Conservation (phyloP, 2,797 vertebrate species). For the Anabas testudineus region DNA sequence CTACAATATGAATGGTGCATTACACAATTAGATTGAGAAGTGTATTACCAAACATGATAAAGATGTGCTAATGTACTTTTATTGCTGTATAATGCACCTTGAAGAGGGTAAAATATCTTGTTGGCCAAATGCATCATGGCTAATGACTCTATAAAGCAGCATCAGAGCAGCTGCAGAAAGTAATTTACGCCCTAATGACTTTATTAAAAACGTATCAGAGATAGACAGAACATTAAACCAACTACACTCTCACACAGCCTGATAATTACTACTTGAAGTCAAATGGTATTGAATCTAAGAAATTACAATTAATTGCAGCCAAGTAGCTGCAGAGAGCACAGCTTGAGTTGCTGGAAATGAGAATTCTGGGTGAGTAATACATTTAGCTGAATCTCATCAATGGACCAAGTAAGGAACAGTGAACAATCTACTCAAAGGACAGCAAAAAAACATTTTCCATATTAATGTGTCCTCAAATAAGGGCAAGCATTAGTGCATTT, state of each 20-base stretch:
- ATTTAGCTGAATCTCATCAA: constrained; percentile 24
- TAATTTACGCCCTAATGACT: constrained; percentile 78
- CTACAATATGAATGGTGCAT: constrained; percentile 52
- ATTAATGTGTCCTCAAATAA: not conserved
- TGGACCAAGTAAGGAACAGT: not conserved
- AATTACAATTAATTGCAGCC: constrained; percentile 62
- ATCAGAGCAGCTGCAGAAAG: constrained; percentile 74
- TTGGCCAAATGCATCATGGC: constrained; percentile 74
- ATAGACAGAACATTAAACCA: constrained; percentile 75
- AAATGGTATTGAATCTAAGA: constrained; percentile 60
- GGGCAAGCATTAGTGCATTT: too few species aligned
- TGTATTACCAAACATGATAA: constrained; percentile 57
- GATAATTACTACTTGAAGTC: constrained; percentile 72
- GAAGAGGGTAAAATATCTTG: constrained; percentile 71
- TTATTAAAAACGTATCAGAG: constrained; percentile 81
- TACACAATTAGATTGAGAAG: constrained; percentile 54
- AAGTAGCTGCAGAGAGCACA: constrained; percentile 30
- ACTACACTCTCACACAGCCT: constrained; percentile 49
- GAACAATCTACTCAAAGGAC: constrained; percentile 12
- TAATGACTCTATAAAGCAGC: constrained; percentile 76
- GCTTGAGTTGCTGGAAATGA: constrained; percentile 37
- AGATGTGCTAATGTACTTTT: constrained; percentile 64
- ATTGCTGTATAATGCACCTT: constrained; percentile 58
- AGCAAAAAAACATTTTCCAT: not conserved
- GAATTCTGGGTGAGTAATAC: constrained; percentile 11